Base-by-base conservation (phyloP, 2,888 invertebrate species). In the Lithophane socia region DNA sequence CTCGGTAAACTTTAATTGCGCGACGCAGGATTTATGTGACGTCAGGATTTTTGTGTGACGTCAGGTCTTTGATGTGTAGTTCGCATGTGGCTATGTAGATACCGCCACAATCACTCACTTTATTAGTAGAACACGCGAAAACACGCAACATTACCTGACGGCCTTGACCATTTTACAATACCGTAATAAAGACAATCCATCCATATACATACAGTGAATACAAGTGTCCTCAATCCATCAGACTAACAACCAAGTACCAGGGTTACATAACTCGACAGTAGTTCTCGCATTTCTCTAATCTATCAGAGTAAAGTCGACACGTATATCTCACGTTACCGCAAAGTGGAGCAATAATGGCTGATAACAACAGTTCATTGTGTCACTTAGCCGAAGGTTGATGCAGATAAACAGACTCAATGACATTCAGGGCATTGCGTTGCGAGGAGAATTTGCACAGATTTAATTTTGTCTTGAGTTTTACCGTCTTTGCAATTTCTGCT, bases 361-460 rank as follows among this genome's bases (percentile, higher is more conserved):
- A 92, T 93, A 92, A 90, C 88, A 84, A 84, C 82, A 88, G 92
- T 92, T 91, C 91, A 92, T 86, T 90, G 86, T 88, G 92, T 91
- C 91, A 90, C 80, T 74, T 80, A 79, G 64, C 70, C 61, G 84
- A 79, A 84, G 87, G 86, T 82, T 76, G 86, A 65, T 73, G 37
- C 73, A 77, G 84, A 82, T 79, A 79, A 78, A 80, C 74, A 70
- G 10, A 76, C 71, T 75, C 83, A 83, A 87, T 80, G 84, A 81
- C 81, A 85, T 78, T 77, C 80, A 83, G 87, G 78, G 64, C 83
- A 76, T 77, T 73, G 56, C 49, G 73, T 80, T 81, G 56, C 49
- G 63, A 58, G 8, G 78, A 49, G 58, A 64, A 64, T 76, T 63
- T 77, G 63, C 74, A 81, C 52, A 56, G 75, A 76, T 71, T 78